Conservation (phyloP, 2,797 vertebrate genomes). For the Distichodus sexfasciatus region DNA sequence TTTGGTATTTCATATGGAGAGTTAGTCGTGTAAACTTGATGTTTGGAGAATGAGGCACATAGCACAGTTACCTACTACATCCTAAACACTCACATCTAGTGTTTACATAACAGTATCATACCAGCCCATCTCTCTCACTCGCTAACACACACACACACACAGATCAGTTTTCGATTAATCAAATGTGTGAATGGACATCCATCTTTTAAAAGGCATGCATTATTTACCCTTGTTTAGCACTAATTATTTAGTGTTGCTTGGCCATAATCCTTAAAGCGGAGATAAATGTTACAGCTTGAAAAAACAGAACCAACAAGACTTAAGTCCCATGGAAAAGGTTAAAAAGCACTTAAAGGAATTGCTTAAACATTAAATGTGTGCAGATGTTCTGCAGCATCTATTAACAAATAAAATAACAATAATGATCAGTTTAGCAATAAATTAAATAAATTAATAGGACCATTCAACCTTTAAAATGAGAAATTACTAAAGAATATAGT, state of each 20-base stretch:
- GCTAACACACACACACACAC: not conserved
- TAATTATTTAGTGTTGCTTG: conserved; percentile 20
- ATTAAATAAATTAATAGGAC: no score
- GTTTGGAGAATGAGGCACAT: not conserved
- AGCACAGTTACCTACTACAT: not conserved
- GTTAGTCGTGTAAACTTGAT: not conserved
- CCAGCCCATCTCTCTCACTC: not conserved
- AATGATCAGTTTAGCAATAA: no score
- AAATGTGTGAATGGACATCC: conserved; percentile 28
- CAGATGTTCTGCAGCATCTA: no score
- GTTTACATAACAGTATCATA: conserved; percentile 29
- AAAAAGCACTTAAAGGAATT: no score
- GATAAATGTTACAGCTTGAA: not conserved
- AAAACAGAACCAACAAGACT: no score
- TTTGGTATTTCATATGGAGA: not conserved
- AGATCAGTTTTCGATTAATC: conserved; percentile 11
- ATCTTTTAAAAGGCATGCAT: conserved; percentile 35
- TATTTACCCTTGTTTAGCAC: conserved; percentile 20
- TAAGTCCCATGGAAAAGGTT: no score
- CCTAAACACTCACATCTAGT: not conserved
- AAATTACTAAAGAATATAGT: no score
- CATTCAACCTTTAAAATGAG: no score
- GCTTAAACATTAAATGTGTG: no score
- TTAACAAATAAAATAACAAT: no score
- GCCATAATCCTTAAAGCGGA: not conserved